Evolutionary conservation across 2,888 invertebrate species (phyloP).

Genomic region (Masnerella sp.): DNA sequence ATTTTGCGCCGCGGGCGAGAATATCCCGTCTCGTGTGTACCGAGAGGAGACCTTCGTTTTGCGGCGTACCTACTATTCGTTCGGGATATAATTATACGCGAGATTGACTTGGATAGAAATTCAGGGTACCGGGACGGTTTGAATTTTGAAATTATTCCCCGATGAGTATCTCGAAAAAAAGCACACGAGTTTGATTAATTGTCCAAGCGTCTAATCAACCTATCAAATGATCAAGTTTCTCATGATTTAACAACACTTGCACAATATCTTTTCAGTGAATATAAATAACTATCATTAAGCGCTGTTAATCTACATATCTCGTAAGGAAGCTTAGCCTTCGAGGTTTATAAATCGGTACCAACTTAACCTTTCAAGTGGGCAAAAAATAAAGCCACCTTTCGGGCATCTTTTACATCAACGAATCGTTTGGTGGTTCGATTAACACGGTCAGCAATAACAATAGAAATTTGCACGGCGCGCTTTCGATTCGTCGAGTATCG

Average conservation of each 20-base stretch:
- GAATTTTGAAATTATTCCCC: slow-evolving; percentile 12
- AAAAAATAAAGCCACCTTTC: neutral
- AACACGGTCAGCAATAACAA: slow-evolving; percentile 13
- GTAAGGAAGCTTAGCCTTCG: slow-evolving; percentile 21
- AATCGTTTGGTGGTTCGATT: neutral
- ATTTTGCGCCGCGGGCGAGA: slow-evolving; percentile 54
- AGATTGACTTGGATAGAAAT: slow-evolving; percentile 38
- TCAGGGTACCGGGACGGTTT: slow-evolving; percentile 7
- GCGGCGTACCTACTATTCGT: slow-evolving; percentile 36
- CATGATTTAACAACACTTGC: slow-evolving; percentile 20
- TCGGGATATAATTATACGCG: slow-evolving; percentile 51
- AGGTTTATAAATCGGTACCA: neutral
- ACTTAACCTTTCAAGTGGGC: slow-evolving; percentile 3
- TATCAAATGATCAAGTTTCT: slow-evolving; percentile 17
- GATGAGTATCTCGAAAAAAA: slow-evolving; percentile 4
- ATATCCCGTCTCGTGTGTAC: slow-evolving; percentile 43
- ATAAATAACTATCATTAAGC: slow-evolving; percentile 26
- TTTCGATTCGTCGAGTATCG: slow-evolving; percentile 19
- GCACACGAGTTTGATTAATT: slow-evolving; percentile 3
- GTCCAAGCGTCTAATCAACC: slow-evolving; percentile 7
- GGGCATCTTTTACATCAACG: no score
- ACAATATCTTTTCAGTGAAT: slow-evolving; percentile 31
- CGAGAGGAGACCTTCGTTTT: slow-evolving; percentile 41
- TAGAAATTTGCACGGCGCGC: slow-evolving; percentile 20
- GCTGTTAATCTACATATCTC: slow-evolving; percentile 24